A percentile compares a stretch with the other conserved stretches of the same genome.
phyloP scores from a whole-genome alignment of 1,140 invertebrate genomes.

The Zaprionus kolodkinae region DNA sequence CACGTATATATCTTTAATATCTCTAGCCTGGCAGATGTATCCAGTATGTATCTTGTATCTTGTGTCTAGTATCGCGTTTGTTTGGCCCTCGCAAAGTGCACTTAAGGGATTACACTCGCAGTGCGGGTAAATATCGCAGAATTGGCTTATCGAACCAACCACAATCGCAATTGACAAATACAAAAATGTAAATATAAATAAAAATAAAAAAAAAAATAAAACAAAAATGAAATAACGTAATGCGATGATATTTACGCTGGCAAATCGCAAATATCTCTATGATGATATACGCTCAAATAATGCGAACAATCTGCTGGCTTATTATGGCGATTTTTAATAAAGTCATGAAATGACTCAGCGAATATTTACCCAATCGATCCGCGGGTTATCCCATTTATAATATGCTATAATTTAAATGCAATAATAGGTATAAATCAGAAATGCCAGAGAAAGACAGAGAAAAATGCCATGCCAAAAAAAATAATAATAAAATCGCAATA shows the following conservation, averaged over 20 bases:
- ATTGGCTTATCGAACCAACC: constrained; percentile 11
- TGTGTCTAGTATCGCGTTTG: background rate
- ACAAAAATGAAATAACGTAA: background rate
- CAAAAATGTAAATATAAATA: background rate
- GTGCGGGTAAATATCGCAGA: background rate
- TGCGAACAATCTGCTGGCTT: background rate
- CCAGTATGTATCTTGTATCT: background rate
- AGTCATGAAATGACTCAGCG: constrained; percentile 39
- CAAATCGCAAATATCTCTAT: background rate
- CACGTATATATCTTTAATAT: constrained; percentile 32
- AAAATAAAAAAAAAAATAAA: too few relatives aligned
- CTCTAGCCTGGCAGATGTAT: constrained; percentile 7
- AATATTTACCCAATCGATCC: constrained; percentile 38
- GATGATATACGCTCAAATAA: constrained; percentile 1
- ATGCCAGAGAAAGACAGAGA: background rate
- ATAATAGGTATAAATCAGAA: background rate
- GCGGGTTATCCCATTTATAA: constrained; percentile 19
- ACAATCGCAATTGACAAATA: constrained; percentile 2
- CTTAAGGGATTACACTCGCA: constrained; percentile 6
- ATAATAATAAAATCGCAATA: constrained; percentile 64
- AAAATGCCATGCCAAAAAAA: constrained; percentile 36
- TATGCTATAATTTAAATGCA: constrained; percentile 9
- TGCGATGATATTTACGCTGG: background rate
- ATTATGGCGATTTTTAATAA: constrained; percentile 27
- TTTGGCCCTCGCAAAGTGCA: constrained; percentile 1